Conservation (phyloP, 2,113 vertebrate species). For the Miniopterus natalensis region DNA sequence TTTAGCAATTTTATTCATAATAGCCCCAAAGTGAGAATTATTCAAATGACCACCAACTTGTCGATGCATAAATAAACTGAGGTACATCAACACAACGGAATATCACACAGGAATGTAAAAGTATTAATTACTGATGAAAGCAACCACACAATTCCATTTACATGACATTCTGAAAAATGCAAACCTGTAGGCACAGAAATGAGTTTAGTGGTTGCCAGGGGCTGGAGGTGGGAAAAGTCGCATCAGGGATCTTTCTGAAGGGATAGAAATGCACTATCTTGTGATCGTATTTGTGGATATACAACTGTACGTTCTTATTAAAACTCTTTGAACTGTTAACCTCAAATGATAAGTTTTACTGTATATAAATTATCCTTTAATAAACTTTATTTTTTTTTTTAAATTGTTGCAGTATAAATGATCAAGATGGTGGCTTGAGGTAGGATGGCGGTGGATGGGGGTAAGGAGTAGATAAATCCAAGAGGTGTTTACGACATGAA, state of each 20-base stretch:
- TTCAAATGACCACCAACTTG: background rate
- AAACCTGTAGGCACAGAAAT: background rate
- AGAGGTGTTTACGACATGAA: background rate
- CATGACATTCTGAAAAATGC: background rate
- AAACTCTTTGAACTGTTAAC: background rate
- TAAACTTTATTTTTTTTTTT: background rate
- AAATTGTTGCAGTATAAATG: background rate
- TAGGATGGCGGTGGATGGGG: background rate
- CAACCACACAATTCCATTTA: background rate
- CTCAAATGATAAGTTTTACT: background rate
- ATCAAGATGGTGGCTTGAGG: background rate
- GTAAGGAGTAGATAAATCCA: background rate
- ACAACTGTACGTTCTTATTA: background rate
- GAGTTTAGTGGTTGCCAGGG: background rate
- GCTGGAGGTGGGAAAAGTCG: background rate
- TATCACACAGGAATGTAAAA: constrained; percentile 28
- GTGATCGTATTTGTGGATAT: background rate
- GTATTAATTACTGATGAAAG: background rate
- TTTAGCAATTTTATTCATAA: background rate
- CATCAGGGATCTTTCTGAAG: background rate
- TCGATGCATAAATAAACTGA: background rate
- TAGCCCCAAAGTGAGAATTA: background rate
- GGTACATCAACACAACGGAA: background rate
- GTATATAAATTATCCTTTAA: background rate
- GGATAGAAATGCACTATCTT: background rate